Evolutionary conservation across 1,140 invertebrate species (phyloP).

Genomic region (Hyles vespertilio): DNA sequence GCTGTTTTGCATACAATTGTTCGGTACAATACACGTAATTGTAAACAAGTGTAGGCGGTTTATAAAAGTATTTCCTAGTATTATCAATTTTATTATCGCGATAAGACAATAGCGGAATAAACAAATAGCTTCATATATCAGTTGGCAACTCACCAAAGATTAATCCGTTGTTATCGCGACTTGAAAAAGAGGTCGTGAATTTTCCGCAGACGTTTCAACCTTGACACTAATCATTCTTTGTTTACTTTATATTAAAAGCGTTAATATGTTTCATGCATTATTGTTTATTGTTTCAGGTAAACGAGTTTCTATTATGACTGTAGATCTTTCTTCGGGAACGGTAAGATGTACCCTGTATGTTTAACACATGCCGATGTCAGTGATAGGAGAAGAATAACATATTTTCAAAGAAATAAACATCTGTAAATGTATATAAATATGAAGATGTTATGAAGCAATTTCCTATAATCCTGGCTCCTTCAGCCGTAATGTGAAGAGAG

Average conservation of each 20-base stretch:
- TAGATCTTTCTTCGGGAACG: slow-evolving; percentile 4
- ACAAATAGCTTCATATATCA: neutral
- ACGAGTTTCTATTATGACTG: neutral
- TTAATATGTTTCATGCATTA: slow-evolving; percentile 9
- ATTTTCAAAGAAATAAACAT: too few relatives aligned
- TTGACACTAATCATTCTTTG: slow-evolving; percentile 19
- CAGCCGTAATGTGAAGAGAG: too few relatives aligned
- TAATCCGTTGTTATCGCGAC: slow-evolving; percentile 11
- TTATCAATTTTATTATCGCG: neutral
- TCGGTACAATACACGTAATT: too few relatives aligned
- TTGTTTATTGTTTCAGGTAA: slow-evolving; percentile 24
- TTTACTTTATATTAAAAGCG: slow-evolving; percentile 15
- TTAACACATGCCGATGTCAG: too few relatives aligned
- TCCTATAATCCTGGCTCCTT: too few relatives aligned
- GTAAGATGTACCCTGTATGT: neutral
- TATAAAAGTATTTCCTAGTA: too few relatives aligned
- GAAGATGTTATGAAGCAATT: too few relatives aligned
- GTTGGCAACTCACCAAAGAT: slow-evolving; percentile 8
- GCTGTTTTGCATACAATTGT: too few relatives aligned
- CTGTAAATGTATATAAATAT: too few relatives aligned
- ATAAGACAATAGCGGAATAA: slow-evolving; percentile 1
- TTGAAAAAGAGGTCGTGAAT: slow-evolving; percentile 11
- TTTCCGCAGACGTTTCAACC: slow-evolving; percentile 7
- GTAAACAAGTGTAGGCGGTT: too few relatives aligned
- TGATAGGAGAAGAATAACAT: too few relatives aligned